Base-by-base conservation (phyloP, 1,140 invertebrate genomes). In the Steinernema khuongi region DNA sequence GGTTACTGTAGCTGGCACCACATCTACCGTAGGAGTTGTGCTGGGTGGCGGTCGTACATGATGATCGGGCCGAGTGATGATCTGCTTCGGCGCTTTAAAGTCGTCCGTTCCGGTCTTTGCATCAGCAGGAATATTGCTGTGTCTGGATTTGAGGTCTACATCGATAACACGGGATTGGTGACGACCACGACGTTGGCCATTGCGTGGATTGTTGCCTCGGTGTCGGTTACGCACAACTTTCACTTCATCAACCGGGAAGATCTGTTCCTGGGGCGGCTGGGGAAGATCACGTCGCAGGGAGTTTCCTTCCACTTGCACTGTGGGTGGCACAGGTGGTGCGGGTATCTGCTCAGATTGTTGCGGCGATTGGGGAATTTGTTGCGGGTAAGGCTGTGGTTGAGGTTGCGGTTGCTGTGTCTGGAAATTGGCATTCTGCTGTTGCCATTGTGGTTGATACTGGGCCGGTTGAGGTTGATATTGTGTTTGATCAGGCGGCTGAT, bases 391-490 rank as follows among this genome's bases (percentile, higher is more conserved):
- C 22, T 75, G 74, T 31, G 7, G 50, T 4, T 60, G 19, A 22
- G 19, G 50, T n/a, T 41, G 7, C 36, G 36, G 36, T n/a, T 41
- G 36, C 36, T 41, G 36, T 11, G 36, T 41, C 36, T 71, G 74
- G 31, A 71, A 66, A 2, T 50, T 26, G 4, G 44, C 67, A 43
- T 67, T 36, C 33, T 66, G 66, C 22, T 44, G 31, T 19, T 50
- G 32, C 36, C 26, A 67, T 69, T 30, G 73, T 31, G 26, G 44
- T 67, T 33, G 72, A n/a, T 22, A 29, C n/a, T n/a, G n/a, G n/a
- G n/a, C n/a, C n/a, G 30, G 68, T 29, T 67, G 44, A 43, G 41
- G 75, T n/a, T 74, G 71, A 73, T 71, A 70, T 66, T 66, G 22
- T 32, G 32, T 67, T 43, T 50, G 68, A 29, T 71, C 26, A 32